phyloP scores from a whole-genome alignment of 2,113 vertebrate genomes.

The Glareola pratincola region DNA sequence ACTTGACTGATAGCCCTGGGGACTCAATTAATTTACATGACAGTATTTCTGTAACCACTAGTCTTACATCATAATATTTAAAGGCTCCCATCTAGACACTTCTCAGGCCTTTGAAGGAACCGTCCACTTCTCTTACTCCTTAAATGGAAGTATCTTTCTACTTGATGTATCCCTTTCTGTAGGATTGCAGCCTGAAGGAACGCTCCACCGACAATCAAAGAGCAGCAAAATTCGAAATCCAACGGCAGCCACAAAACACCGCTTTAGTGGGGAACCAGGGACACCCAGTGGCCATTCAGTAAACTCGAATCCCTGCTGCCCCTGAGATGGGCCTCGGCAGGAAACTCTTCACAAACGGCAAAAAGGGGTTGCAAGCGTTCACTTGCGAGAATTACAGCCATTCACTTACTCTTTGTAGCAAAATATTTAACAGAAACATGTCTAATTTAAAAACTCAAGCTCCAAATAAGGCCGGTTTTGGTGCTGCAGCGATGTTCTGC shows the following conservation, averaged over 20 bases:
- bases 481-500: neutral
- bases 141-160: neutral
- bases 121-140: neutral
- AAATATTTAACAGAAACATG: neutral
- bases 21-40: neutral
- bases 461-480: neutral
- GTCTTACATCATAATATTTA: neutral
- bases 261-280: neutral
- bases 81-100: neutral
- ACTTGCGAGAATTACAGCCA: neutral
- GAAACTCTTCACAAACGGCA: neutral
- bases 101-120: neutral
- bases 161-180: neutral
- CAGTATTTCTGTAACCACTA: neutral
- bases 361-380: neutral
- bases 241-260: accelerated
- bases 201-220: neutral
- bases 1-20: neutral
- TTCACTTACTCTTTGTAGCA: neutral
- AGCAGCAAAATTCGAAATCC: accelerated
- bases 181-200: neutral
- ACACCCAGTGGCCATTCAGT: neutral
- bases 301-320: neutral
- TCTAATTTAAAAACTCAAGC: neutral
- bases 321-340: accelerated